Evolutionary conservation across 2,113 vertebrate species (phyloP).

Genomic region (Anthoscopus minutus): DNA sequence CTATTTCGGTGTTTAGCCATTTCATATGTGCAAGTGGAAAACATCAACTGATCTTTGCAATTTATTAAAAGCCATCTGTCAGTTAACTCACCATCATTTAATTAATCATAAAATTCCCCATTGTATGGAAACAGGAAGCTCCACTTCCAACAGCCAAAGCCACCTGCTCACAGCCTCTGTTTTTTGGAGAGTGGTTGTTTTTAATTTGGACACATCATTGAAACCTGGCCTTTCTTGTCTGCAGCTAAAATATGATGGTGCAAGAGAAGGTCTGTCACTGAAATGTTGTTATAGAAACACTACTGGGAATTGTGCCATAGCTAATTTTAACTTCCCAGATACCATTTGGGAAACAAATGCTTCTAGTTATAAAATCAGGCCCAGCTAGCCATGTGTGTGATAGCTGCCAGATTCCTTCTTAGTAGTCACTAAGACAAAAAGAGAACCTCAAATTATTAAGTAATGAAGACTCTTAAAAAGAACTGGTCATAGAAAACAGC

Average conservation of each 20-base stretch:
- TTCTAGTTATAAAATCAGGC: conserved; percentile 22
- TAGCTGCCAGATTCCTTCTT: neutral
- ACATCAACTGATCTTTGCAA: neutral
- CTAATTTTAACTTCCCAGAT: neutral
- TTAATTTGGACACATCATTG: neutral
- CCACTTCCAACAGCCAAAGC: neutral
- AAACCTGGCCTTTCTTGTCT: conserved; percentile 11
- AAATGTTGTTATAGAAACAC: conserved; percentile 5
- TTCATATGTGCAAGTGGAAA: neutral
- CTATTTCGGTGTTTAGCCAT: neutral
- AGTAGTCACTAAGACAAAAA: neutral
- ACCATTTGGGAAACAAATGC: conserved; percentile 5
- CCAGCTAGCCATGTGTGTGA: neutral
- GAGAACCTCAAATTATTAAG: neutral
- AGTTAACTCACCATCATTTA: neutral
- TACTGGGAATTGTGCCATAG: conserved; percentile 7
- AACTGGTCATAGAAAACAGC: neutral
- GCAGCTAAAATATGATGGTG: neutral
- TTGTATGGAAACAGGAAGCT: neutral
- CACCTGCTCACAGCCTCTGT: conserved; percentile 2
- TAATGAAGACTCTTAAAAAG: neutral
- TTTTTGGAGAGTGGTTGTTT: neutral
- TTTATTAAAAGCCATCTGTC: neutral
- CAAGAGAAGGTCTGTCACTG: neutral
- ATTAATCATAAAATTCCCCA: neutral